These are phyloP conservation scores for Agrotis exclamationis DNA, from an alignment of 2,888 invertebrate species.

Conservation along the genomic window DNA sequence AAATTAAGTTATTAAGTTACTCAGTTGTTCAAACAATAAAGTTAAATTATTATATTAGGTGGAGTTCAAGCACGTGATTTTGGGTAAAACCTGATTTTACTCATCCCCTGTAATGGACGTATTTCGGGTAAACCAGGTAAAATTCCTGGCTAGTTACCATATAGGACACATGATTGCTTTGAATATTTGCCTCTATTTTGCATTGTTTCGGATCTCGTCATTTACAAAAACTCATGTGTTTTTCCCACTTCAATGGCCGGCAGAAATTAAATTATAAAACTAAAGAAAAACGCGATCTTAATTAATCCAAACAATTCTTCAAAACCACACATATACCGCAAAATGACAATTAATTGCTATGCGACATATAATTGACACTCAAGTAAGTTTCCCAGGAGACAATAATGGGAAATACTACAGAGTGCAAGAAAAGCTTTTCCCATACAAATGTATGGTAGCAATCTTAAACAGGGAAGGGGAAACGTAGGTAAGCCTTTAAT, in stretches of 20 bases:
- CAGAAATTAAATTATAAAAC: no score
- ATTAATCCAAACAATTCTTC: no score
- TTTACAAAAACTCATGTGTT: no score
- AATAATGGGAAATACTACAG: slow-evolving; percentile 60
- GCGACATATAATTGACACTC: slow-evolving; percentile 49
- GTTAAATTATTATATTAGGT: slow-evolving; percentile 21
- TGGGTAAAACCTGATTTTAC: neutral
- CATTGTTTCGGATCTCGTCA: no score
- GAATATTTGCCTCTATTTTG: no score
- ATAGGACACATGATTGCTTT: no score
- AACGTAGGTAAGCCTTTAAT: slow-evolving; percentile 35
- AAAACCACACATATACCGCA: neutral
- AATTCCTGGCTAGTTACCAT: no score
- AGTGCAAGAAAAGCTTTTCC: slow-evolving; percentile 45
- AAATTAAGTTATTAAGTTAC: slow-evolving; percentile 25
- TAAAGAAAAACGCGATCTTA: no score
- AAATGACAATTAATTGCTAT: slow-evolving; percentile 10
- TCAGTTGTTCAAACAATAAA: slow-evolving; percentile 43
- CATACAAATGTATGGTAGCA: slow-evolving; percentile 36
- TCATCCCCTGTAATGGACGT: neutral
- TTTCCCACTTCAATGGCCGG: no score
- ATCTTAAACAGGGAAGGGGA: slow-evolving; percentile 49
- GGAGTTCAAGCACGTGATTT: slow-evolving; percentile 5
- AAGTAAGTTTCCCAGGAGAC: slow-evolving; percentile 51
- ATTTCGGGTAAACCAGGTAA: no score